A percentile compares a stretch with the other conserved stretches of the same genome.
These are phyloP conservation scores for Lepidotrigona ventralis DNA, from an alignment of 1,140 invertebrate species.

Conservation along the genomic window DNA sequence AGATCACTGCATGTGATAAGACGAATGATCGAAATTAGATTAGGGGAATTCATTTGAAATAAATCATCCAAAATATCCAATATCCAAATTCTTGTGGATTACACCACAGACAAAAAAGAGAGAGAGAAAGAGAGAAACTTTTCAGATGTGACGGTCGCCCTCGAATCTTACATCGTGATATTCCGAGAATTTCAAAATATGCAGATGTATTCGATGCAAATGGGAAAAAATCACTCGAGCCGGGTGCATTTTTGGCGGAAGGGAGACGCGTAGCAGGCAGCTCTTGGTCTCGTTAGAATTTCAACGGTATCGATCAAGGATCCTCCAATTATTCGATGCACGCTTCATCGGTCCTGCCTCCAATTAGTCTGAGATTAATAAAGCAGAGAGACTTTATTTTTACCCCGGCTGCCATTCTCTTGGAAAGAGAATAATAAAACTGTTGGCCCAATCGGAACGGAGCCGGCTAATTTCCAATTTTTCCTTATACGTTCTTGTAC, in stretches of 20 bases:
- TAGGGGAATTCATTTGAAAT: no score
- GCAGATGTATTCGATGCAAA: slow-evolving; percentile 29
- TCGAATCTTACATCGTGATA: background rate
- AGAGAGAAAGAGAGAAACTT: no score
- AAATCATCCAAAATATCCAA: no score
- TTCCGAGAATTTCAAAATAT: slow-evolving; percentile 18
- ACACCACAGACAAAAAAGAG: background rate
- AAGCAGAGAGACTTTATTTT: background rate
- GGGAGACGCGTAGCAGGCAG: background rate
- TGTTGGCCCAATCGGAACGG: background rate
- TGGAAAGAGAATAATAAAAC: background rate
- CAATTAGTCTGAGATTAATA: slow-evolving; percentile 32
- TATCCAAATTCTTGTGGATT: no score
- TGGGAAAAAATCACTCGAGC: background rate
- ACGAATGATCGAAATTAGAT: no score
- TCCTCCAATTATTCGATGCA: slow-evolving; percentile 30
- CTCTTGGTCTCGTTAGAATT: slow-evolving; percentile 34
- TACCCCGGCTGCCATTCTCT: background rate
- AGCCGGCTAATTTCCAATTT: background rate
- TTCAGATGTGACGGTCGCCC: background rate
- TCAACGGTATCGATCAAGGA: slow-evolving; percentile 9
- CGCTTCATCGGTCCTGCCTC: background rate
- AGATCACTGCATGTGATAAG: no score
- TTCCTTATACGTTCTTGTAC: no score
- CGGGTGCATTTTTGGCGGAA: slow-evolving; percentile 2